A percentile compares a stretch with the other conserved stretches of the same genome.
phyloP scores from a whole-genome alignment of 1,140 invertebrate species.

The Trachymyrmex septentrionalis region DNA sequence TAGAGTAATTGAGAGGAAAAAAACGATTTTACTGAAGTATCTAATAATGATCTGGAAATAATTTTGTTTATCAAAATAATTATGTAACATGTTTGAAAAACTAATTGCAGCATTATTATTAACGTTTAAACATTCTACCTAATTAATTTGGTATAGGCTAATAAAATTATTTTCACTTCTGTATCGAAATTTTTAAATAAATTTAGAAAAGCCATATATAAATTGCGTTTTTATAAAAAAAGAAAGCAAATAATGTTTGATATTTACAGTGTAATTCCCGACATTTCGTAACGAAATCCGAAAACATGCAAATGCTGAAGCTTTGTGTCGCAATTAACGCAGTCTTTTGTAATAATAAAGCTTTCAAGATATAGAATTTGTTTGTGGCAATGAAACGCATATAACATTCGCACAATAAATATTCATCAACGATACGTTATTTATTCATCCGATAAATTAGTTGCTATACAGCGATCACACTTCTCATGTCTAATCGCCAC shows the following conservation, averaged over 20 bases:
- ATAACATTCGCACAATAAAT: slow-evolving; percentile 38
- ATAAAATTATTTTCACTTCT: no score
- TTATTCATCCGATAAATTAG: slow-evolving; percentile 58
- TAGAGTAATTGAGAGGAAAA: not conserved
- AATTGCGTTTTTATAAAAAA: not conserved
- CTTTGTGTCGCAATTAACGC: not conserved
- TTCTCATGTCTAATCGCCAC: slow-evolving; percentile 60
- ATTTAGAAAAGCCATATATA: no score
- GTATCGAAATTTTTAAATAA: no score
- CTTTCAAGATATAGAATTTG: not conserved
- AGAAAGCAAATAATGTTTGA: not conserved
- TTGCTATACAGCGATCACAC: slow-evolving; percentile 43
- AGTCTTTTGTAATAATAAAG: not conserved
- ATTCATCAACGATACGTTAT: slow-evolving; percentile 40
- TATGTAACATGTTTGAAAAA: no score
- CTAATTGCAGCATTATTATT: no score
- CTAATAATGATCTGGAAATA: no score
- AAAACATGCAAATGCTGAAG: not conserved
- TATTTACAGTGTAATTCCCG: not conserved
- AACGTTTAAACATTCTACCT: no score
- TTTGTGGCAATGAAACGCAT: not conserved
- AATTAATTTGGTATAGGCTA: no score
- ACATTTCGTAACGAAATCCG: not conserved
- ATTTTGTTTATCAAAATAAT: no score
- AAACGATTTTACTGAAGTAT: no score